phyloP scores from a whole-genome alignment of 1,140 invertebrate species.

The Patella vulgata region DNA sequence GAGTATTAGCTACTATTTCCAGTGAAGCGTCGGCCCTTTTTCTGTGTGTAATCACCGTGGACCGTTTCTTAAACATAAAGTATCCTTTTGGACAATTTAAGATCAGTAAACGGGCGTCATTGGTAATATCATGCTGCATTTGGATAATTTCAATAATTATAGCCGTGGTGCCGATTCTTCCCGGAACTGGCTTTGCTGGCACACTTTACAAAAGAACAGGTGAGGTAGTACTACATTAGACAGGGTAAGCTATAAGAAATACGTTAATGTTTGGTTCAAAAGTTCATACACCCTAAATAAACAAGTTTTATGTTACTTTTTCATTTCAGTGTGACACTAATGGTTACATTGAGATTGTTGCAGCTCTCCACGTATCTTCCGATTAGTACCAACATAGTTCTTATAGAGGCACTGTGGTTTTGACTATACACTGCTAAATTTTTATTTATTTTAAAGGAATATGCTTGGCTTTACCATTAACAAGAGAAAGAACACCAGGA shows the following conservation, averaged over 20 bases:
- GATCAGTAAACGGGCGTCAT: constrained; percentile 15
- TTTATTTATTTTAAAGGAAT: constrained; percentile 39
- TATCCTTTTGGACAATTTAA: constrained; percentile 38
- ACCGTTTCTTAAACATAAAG: constrained; percentile 42
- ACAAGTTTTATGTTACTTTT: no score
- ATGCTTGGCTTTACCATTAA: constrained; percentile 44
- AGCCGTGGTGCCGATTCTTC: constrained; percentile 31
- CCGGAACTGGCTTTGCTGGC: constrained; percentile 14
- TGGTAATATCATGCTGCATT: constrained; percentile 4
- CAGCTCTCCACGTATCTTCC: constrained; percentile 13
- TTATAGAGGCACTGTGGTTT: no score
- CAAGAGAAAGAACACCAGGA: constrained; percentile 21
- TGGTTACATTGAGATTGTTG: neutral
- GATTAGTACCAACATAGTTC: constrained; percentile 28
- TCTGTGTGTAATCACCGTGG: constrained; percentile 48
- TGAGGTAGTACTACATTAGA: constrained; percentile 1
- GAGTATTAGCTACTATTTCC: constrained; percentile 46
- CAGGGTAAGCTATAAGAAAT: neutral
- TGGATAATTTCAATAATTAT: constrained; percentile 34
- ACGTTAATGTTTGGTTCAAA: no score
- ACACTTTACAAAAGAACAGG: constrained; percentile 17
- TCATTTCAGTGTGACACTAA: neutral
- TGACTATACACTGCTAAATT: constrained; percentile 27
- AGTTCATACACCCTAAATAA: no score
- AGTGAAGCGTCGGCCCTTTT: constrained; percentile 47